Base-by-base conservation (phyloP, 2,888 invertebrate genomes). In the Choristoneura rosaceana region DNA sequence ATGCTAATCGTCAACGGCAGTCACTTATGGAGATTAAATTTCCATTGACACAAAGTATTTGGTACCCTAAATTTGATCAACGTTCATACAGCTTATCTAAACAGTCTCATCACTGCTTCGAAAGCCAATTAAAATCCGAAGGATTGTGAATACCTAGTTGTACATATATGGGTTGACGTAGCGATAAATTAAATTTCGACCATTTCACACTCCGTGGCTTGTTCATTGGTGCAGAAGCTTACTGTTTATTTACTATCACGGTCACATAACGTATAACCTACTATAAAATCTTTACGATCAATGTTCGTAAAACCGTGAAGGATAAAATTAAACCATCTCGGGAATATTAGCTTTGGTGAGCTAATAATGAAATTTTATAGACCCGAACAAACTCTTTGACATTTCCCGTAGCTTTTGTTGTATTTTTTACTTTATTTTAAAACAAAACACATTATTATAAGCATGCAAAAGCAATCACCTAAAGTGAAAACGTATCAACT, bases 21-120 rank as follows among this genome's bases (percentile, higher is more conserved):
- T 63, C 71, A 63, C 67, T 71, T 68, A 63, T 63, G 38, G 47
- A 63, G 67, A 71, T 71, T 71, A 68, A 45, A 55, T 45, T 58
- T 63, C 47, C 58, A 62, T 55, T 25, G 55, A 10, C 17, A 52
- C 7, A 15, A 55, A 25, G 55, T 25, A 12, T 55, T 55, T 25
- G 55, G 12, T 25, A n/a, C 25, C 25, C 7, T 8, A 25, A 25
- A 12, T 25, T 55, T 12, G 55, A 55, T 10, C 25, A 55, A 4
- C 0, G 12, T 55, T 4, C 3, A 17, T 9, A 7, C 15, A 52
- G 52, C 17, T 10, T 12, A 25, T 25, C 55, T 25, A 12, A 10
- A 10, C 12, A 17, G 17, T 12, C 12, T 12, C 4, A 17, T n/a
- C 43, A 61, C 15, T 43, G 25, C 45, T 8, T 45, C 43, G 25